Conservation (phyloP, 35 echinoderm and acorn worm genomes). For the Anneissia japonica region DNA sequence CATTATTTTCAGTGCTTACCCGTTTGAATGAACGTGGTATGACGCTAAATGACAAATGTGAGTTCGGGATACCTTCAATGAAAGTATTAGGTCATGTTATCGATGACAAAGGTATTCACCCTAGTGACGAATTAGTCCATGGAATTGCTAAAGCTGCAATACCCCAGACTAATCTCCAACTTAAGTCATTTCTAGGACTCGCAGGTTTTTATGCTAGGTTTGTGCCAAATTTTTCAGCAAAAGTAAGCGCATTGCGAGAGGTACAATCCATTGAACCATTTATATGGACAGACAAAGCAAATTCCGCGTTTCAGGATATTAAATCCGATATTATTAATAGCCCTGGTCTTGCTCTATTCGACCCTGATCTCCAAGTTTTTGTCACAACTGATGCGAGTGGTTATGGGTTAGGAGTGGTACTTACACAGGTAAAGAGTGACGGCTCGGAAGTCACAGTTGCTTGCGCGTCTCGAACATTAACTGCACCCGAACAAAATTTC, state of each 20-base stretch:
- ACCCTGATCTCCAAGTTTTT: slow-evolving; percentile 1
- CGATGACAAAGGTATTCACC: neutral
- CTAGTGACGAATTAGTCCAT: neutral
- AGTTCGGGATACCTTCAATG: neutral
- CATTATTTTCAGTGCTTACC: neutral
- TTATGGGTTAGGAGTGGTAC: slow-evolving; percentile 41
- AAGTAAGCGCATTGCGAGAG: neutral
- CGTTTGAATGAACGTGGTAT: neutral
- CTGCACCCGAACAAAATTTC: slow-evolving; percentile 39
- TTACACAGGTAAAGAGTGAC: slow-evolving; percentile 25
- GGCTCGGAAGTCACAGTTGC: slow-evolving; percentile 29
- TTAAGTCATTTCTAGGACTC: neutral
- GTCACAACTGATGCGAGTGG: slow-evolving; percentile 47
- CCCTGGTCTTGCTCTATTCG: slow-evolving; percentile 15
- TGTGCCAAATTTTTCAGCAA: neutral
- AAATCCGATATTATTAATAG: slow-evolving; percentile 1
- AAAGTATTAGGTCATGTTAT: slow-evolving; percentile 11
- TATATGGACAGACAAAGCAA: neutral
- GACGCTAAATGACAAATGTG: slow-evolving; percentile 18
- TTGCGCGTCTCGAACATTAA: slow-evolving; percentile 48
- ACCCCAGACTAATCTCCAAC: neutral
- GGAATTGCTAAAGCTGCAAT: neutral
- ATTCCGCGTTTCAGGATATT: neutral
- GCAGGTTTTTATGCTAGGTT: slow-evolving; percentile 15
- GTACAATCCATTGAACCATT: neutral